Percentiles rank a stretch among this genome's conserved stretches.
Evolutionary conservation across 1,140 invertebrate species (phyloP).

Genomic region (Aphelenchoides avenae): DNA sequence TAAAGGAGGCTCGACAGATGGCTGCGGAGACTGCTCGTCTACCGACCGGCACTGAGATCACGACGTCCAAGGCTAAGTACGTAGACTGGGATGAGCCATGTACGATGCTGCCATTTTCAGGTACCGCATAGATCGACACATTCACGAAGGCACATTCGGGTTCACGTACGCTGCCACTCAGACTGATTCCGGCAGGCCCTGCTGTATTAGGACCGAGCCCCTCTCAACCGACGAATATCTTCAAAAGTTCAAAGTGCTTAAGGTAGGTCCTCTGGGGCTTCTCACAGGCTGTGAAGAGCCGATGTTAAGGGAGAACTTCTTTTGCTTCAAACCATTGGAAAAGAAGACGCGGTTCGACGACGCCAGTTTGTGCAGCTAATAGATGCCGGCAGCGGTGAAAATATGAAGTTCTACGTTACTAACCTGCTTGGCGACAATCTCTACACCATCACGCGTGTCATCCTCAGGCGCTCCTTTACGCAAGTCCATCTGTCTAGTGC

Average conservation of each 20-base stretch:
- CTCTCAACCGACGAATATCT: slow-evolving; percentile 15
- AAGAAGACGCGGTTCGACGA: background rate
- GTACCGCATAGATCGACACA: slow-evolving; percentile 7
- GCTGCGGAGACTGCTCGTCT: no score
- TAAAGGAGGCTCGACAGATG: no score
- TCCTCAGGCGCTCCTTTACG: slow-evolving; percentile 17
- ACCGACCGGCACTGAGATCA: no score
- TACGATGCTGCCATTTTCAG: no score
- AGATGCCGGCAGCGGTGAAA: slow-evolving; percentile 15
- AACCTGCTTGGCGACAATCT: slow-evolving; percentile 28
- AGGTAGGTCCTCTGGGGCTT: slow-evolving; percentile 2
- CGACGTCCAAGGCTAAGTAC: no score
- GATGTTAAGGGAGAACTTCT: slow-evolving; percentile 22
- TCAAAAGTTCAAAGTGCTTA: slow-evolving; percentile 21
- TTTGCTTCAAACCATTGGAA: slow-evolving; percentile 7
- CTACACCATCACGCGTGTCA: slow-evolving; percentile 23
- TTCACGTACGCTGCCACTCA: slow-evolving; percentile 26
- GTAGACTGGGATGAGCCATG: no score
- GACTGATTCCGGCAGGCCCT: slow-evolving; percentile 1
- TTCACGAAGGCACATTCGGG: slow-evolving; percentile 8
- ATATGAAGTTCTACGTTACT: slow-evolving; percentile 27
- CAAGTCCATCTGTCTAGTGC: no score
- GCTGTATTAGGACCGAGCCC: slow-evolving; percentile 20
- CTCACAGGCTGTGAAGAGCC: background rate
- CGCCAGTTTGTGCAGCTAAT: slow-evolving; percentile 17